Evolutionary conservation across 2,797 vertebrate genomes (phyloP), one percentile per base, ranked within the genome.

Genomic region (Rhynchonycteris naso): DNA sequence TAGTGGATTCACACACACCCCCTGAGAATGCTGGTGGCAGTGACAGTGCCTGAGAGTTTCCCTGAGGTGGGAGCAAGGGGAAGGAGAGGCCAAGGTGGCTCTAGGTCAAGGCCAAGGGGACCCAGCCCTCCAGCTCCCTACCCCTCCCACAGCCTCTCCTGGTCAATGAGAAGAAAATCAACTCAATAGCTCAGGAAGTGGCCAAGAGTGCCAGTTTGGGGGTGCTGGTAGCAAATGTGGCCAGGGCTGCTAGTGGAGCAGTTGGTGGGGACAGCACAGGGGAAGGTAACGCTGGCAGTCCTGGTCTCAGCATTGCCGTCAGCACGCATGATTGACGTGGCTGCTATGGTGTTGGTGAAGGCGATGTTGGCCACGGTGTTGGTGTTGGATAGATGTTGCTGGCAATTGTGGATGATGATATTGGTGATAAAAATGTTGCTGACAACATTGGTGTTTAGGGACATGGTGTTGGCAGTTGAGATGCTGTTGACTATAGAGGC

Each of bases 281-380:
- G 54, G 7, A 16, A 13, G 10, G 47, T 7, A 1, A 12, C 1
- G 4, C 69, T 4, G 6, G 52, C 2, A 1, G 11, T 30, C 33
- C 7, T 38, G 52, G 16, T 8, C 66, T 38, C 52, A 1, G 21
- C n/a, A 1, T 2, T 3, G n/a, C 38, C 14, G 0, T 19, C 0
- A 7, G 52, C 47, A 13, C 22, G 6, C 15, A 35, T 21, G 56
- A 15, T n/a, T 4, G 35, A 15, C 5, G 0, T 18, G 72, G 58
- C 61, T 19, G 56, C 56, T 7, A 8, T 1, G 28, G 33, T 21
- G 47, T 3, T 21, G 26, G 21, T 10, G 30, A 38, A n/a, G 65
- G 21, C 0, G 11, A 43, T 7, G 4, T 2, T 1, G 50, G 72
- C 21, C 1, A 5, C 19, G 18, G 54, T 5, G 52, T 13, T 15